These are phyloP conservation scores for Galemys pyrenaicus DNA, from an alignment of 2,113 vertebrate species.

Conservation along the genomic window DNA sequence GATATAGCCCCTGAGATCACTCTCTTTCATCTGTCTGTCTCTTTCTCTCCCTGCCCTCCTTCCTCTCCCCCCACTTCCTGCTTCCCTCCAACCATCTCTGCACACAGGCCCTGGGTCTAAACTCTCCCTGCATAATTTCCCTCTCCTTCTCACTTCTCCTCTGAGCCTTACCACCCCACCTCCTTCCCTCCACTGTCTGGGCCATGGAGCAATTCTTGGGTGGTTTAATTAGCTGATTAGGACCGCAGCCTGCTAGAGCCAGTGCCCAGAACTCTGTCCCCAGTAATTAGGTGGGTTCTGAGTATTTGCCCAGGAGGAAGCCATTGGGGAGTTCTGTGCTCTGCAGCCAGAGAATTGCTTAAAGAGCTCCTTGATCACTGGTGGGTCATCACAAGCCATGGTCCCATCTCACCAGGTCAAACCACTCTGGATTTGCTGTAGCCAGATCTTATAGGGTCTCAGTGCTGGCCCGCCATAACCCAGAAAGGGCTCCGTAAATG, in stretches of 20 bases:
- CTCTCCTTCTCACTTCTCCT: not conserved
- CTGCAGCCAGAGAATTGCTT: conserved; percentile 4
- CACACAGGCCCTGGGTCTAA: not conserved
- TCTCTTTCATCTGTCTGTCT: not conserved
- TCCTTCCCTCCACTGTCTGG: not conserved
- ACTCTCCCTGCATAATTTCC: not conserved
- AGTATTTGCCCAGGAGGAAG: conserved; percentile 70
- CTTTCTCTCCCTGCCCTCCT: not conserved
- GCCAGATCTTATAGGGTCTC: not conserved
- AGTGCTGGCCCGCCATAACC: not conserved
- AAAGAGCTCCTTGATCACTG: conserved; percentile 59
- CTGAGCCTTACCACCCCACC: not conserved
- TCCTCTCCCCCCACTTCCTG: not conserved
- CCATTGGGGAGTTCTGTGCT: not conserved
- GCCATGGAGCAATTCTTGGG: conserved; percentile 59
- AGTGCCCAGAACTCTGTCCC: conserved; percentile 64
- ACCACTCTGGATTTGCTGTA: not conserved
- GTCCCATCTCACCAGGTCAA: conserved; percentile 40
- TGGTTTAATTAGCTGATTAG: conserved; percentile 76
- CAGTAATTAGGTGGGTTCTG: conserved; percentile 75
- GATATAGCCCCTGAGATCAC: not conserved
- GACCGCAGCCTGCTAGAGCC: conserved; percentile 55
- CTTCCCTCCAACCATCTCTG: not conserved
- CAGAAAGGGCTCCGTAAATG: not conserved
- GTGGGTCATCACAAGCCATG: conserved; percentile 30